Evolutionary conservation across 2,888 invertebrate species (phyloP).

Genomic region (Thera britannica): DNA sequence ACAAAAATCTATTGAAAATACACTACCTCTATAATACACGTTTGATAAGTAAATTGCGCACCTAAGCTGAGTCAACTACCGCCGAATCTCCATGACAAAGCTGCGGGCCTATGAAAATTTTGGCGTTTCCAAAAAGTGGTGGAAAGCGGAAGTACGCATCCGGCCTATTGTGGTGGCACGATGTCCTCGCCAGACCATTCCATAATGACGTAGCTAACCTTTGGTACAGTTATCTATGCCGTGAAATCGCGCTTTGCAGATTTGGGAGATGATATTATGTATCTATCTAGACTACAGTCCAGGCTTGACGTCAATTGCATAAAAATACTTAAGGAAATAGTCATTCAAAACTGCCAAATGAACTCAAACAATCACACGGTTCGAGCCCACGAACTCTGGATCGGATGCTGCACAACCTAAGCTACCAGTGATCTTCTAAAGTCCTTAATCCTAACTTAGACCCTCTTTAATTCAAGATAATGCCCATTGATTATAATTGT

Average conservation of each 20-base stretch:
- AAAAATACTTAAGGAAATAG: no score
- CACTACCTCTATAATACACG: not conserved
- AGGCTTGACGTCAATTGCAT: not conserved
- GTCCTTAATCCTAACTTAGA: no score
- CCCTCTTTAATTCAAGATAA: no score
- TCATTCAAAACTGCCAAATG: not conserved
- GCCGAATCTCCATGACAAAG: conserved; percentile 76
- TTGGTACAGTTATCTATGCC: conserved; percentile 75
- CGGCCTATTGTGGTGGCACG: conserved; percentile 73
- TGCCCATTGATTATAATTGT: no score
- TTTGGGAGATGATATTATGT: conserved; percentile 39
- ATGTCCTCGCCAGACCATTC: conserved; percentile 76
- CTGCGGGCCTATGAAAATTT: conserved; percentile 73
- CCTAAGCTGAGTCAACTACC: conserved; percentile 38
- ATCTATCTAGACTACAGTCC: not conserved
- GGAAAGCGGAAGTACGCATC: conserved; percentile 75
- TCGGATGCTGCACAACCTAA: no score
- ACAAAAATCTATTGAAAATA: not conserved
- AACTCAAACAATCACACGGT: not conserved
- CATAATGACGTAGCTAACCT: conserved; percentile 68
- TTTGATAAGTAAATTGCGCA: conserved; percentile 14
- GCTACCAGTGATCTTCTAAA: no score
- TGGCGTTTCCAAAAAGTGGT: conserved; percentile 80
- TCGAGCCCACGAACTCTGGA: no score
- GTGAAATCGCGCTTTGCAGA: conserved; percentile 64